phyloP scores from a whole-genome alignment of 2,113 vertebrate species.

The Sinocyclocheilus grahami region DNA sequence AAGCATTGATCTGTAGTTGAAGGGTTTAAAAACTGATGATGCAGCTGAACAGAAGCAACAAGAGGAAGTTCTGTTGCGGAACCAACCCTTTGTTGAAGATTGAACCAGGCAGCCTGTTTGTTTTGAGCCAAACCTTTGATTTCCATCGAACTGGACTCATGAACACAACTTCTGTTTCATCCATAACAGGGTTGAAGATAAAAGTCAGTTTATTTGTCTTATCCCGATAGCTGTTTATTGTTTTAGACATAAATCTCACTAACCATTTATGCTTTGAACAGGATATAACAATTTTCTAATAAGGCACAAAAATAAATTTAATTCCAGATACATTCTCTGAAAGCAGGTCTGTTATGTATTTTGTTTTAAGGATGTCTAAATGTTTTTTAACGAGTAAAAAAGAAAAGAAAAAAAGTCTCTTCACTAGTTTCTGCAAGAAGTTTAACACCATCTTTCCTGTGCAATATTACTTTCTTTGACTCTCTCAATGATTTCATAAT shows the following conservation, averaged over 20 bases:
- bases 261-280: neutral
- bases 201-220: neutral
- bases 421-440: neutral
- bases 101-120: neutral
- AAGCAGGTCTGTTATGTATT: neutral
- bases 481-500: neutral
- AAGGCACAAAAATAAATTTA: neutral
- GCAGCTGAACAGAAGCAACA: slow-evolving; percentile 5
- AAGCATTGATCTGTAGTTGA: neutral
- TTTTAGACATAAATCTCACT: neutral
- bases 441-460: neutral
- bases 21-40: neutral
- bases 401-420: neutral
- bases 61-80: slow-evolving; percentile 1
- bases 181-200: neutral
- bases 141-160: neutral
- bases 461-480: neutral
- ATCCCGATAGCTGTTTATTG: neutral
- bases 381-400: neutral
- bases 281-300: neutral
- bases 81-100: neutral
- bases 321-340: neutral
- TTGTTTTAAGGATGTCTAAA: neutral
- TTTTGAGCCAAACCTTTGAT: neutral
- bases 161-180: neutral